Base-by-base conservation (phyloP, 1,140 invertebrate species). In the Idris sp. region DNA sequence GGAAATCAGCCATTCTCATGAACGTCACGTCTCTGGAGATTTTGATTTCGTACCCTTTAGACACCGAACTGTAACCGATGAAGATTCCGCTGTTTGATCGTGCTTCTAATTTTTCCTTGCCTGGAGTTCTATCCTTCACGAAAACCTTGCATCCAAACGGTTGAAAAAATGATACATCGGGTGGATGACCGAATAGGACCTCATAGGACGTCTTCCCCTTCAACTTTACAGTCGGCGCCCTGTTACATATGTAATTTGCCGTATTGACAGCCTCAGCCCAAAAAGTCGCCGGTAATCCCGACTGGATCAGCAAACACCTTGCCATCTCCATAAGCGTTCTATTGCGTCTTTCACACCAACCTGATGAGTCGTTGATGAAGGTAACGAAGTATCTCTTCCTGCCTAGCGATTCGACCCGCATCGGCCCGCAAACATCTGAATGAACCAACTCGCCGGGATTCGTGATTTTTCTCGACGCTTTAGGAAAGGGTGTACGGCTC, bases 271-370 rank as follows among this genome's bases (percentile, higher is more conserved):
- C 38, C 22, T 19, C 38, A 1, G 16, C 18, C 8, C 16, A 41
- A 41, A 22, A 25, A 2, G 19, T 4, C 19, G 3, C 3, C 6
- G 3, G 3, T 6, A 22, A 22, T 4, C 19, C 19, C 19, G 19
- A 22, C 6, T 6, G 2, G 3, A 22, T 2, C 19, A 41, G 16
- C 1, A 22, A 13, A 18, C 38, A 41, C 19, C 38, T 41, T 2
- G 8, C 8, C 9, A 10, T 22, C 38, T 41, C 38, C 38, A 41
- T 25, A 8, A 41, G n/a, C 5, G 16, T 41, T 2, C 38, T 19
- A 18, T 22, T 22, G 1, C 19, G 16, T 13, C 38, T 10, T 16
- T 40, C 36, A 10, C 36, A 40, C 36, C 36, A 40, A n/a, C 36
- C 36, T 4, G 36, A 19, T 3, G 7, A 0, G 16, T 40, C 36